phyloP scores from a whole-genome alignment of 2,888 invertebrate species.

The Phymatocera aterrima region DNA sequence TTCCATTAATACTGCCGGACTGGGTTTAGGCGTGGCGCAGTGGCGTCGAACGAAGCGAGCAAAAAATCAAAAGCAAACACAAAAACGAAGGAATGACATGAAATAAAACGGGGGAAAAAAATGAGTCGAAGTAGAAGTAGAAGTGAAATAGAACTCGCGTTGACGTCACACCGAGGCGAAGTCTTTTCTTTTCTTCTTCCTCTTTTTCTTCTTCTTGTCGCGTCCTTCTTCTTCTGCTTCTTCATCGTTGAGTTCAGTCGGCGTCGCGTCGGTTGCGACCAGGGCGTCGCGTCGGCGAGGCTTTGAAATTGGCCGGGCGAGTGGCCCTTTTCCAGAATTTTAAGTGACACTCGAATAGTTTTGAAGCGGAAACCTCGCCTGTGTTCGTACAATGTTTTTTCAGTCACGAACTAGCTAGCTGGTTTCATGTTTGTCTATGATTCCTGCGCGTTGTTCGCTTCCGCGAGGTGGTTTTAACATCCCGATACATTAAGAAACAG shows the following conservation, averaged over 20 bases:
- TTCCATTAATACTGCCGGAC: conserved; percentile 44
- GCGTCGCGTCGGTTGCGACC: neutral
- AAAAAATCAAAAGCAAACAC: no score
- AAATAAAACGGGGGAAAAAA: neutral
- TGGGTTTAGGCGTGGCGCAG: neutral
- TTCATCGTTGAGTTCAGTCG: neutral
- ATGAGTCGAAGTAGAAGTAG: neutral
- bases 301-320: conserved; percentile 25
- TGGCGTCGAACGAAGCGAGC: no score
- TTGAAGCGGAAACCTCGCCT: neutral
- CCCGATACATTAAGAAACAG: conserved; percentile 11
- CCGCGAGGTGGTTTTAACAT: neutral
- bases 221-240: neutral
- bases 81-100: neutral
- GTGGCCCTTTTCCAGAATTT: conserved; percentile 22
- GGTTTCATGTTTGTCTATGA: conserved; percentile 18
- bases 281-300: neutral
- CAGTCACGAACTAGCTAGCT: neutral
- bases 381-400: neutral
- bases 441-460: neutral
- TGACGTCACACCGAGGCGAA: conserved; percentile 5
- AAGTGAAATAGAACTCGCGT: neutral
- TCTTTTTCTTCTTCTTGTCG: neutral
- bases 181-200: neutral
- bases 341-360: conserved; percentile 24